Evolutionary conservation across 2,797 vertebrate species (phyloP).

Genomic region (Pseudomugil tenellus): DNA sequence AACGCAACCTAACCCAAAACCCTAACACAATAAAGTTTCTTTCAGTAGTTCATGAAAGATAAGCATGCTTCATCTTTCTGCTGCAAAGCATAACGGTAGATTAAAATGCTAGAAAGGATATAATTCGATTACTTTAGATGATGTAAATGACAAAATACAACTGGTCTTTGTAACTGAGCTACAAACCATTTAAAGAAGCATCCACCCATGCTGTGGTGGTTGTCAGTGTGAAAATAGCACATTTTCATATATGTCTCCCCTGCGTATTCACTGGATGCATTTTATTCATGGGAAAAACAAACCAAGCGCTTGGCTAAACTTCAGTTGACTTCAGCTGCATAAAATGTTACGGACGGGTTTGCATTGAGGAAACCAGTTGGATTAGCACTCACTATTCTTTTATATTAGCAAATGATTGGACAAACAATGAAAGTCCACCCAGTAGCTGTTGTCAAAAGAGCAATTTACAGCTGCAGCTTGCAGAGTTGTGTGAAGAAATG

Average conservation of each 20-base stretch:
- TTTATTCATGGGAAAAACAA: background rate
- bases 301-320: constrained; percentile 31
- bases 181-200: background rate
- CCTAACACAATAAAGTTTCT: too few relatives aligned
- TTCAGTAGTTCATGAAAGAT: background rate
- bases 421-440: constrained; percentile 2
- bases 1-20: too few relatives aligned
- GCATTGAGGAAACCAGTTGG: constrained; percentile 13
- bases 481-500: constrained; percentile 16
- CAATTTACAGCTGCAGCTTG: background rate
- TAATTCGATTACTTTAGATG: background rate
- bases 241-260: background rate
- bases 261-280: constrained; percentile 5
- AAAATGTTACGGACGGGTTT: constrained; percentile 16
- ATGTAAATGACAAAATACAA: background rate
- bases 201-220: background rate
- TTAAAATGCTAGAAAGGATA: background rate
- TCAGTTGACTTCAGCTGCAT: constrained; percentile 31
- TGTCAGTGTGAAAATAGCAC: background rate
- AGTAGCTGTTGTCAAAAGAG: background rate
- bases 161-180: background rate
- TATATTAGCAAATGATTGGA: constrained; percentile 24
- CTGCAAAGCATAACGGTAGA: background rate
- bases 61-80: background rate
- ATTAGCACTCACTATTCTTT: constrained; percentile 30